These are phyloP conservation scores for Amiota minor DNA, from an alignment of 2,888 invertebrate species.

Conservation along the genomic window DNA sequence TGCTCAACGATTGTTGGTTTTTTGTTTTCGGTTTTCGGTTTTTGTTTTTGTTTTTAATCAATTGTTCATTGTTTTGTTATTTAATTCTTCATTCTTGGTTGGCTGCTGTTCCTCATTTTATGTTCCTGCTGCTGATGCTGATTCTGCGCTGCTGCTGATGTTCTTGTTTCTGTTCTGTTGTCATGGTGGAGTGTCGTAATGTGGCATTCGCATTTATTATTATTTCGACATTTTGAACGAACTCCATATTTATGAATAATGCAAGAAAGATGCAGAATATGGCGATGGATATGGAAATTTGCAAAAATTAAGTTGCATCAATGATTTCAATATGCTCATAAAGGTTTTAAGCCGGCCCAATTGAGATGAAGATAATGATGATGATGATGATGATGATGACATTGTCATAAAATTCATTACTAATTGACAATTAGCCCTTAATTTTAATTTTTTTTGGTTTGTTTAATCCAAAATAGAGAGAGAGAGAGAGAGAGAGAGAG, in stretches of 20 bases:
- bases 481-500: too few species aligned
- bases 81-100: slow-evolving; percentile 65
- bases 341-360: too few species aligned
- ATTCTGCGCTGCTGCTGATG: slow-evolving; percentile 33
- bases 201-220: slow-evolving; percentile 67
- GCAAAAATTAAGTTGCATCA: too few species aligned
- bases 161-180: slow-evolving; percentile 36
- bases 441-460: too few species aligned
- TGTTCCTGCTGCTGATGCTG: slow-evolving; percentile 43
- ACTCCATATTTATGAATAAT: slow-evolving; percentile 69
- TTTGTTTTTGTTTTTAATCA: slow-evolving; percentile 61
- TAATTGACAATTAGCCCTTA: slow-evolving; percentile 66
- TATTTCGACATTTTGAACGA: slow-evolving; percentile 70
- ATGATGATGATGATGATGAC: slow-evolving; percentile 37
- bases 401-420: slow-evolving; percentile 60
- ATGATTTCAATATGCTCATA: too few species aligned
- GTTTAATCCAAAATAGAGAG: too few species aligned
- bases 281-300: too few species aligned
- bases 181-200: slow-evolving; percentile 51
- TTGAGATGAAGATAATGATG: too few species aligned
- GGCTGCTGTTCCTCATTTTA: slow-evolving; percentile 42
- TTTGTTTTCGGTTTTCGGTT: background rate
- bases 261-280: slow-evolving; percentile 45
- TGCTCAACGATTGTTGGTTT: slow-evolving; percentile 45
- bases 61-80: slow-evolving; percentile 63